A percentile compares a stretch with the other conserved stretches of the same genome.
phyloP scores from a whole-genome alignment of 2,888 invertebrate species.

The Polymixis flavicincta region DNA sequence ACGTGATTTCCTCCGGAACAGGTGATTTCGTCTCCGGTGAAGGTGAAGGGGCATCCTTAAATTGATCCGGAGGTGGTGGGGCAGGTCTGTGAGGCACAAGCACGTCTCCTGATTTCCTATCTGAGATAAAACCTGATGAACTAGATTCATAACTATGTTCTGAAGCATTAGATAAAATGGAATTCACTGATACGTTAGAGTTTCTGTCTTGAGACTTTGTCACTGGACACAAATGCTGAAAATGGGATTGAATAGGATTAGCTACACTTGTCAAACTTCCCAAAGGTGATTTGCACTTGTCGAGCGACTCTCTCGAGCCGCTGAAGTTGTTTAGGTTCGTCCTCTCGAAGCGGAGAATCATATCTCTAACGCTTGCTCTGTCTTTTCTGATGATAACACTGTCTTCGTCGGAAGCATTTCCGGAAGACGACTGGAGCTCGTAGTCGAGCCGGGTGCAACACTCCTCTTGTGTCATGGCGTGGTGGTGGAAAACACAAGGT shows the following conservation, averaged over 20 bases:
- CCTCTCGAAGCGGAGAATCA: slow-evolving; percentile 87
- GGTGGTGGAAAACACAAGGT: slow-evolving; percentile 73
- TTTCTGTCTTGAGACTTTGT: slow-evolving; percentile 84
- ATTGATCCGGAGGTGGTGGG: slow-evolving; percentile 86
- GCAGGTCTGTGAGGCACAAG: slow-evolving; percentile 85
- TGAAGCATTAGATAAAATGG: slow-evolving; percentile 86
- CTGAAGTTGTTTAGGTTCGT: slow-evolving; percentile 77
- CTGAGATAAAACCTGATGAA: slow-evolving; percentile 88
- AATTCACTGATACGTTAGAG: slow-evolving; percentile 89
- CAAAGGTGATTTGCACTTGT: slow-evolving; percentile 80
- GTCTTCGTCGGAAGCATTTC: slow-evolving; percentile 81
- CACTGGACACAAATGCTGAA: slow-evolving; percentile 83
- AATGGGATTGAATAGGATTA: slow-evolving; percentile 84
- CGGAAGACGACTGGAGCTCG: slow-evolving; percentile 79
- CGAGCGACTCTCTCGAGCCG: slow-evolving; percentile 83
- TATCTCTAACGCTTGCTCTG: slow-evolving; percentile 84
- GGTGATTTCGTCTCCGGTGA: slow-evolving; percentile 79
- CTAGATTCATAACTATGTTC: slow-evolving; percentile 87
- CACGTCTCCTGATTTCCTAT: slow-evolving; percentile 82
- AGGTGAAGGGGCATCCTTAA: slow-evolving; percentile 76
- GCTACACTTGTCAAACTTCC: slow-evolving; percentile 85
- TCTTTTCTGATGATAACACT: slow-evolving; percentile 82
- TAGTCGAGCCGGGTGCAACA: slow-evolving; percentile 78
- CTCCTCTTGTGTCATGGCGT: slow-evolving; percentile 86
- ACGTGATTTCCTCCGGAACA: slow-evolving; percentile 70